Evolutionary conservation across 2,113 vertebrate genomes (phyloP).

Genomic region (Rhagologus leucostigma): DNA sequence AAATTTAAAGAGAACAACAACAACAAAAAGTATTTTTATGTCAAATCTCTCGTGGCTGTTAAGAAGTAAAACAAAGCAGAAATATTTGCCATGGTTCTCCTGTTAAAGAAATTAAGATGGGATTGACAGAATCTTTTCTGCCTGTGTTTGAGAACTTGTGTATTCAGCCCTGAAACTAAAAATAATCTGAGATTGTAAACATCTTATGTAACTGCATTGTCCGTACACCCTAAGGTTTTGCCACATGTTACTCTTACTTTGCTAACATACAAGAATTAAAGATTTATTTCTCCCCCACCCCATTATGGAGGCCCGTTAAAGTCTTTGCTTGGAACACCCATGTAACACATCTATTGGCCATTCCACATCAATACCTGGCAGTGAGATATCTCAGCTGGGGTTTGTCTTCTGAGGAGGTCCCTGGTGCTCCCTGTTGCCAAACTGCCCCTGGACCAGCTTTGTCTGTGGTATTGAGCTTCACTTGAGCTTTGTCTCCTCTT

Average conservation of each 20-base stretch:
- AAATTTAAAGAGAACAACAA: not conserved
- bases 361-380: not conserved
- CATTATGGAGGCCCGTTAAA: not conserved
- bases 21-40: not conserved
- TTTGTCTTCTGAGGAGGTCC: not conserved
- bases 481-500: not conserved
- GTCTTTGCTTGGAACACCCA: not conserved
- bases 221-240: slow-evolving; percentile 7
- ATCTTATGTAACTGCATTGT: slow-evolving; percentile 29
- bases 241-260: not conserved
- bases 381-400: not conserved
- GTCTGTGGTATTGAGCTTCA: not conserved
- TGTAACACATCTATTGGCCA: not conserved
- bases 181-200: slow-evolving; percentile 31
- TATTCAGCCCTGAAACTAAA: slow-evolving; percentile 18
- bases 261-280: not conserved
- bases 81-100: not conserved
- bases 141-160: not conserved
- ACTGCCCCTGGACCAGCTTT: not conserved
- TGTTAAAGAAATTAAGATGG: not conserved
- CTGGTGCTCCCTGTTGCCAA: not conserved
- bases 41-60: not conserved
- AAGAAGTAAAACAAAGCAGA: not conserved
- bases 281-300: not conserved
- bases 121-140: not conserved